Conservation (phyloP, 2,113 vertebrate genomes). For the Agelaius phoeniceus region DNA sequence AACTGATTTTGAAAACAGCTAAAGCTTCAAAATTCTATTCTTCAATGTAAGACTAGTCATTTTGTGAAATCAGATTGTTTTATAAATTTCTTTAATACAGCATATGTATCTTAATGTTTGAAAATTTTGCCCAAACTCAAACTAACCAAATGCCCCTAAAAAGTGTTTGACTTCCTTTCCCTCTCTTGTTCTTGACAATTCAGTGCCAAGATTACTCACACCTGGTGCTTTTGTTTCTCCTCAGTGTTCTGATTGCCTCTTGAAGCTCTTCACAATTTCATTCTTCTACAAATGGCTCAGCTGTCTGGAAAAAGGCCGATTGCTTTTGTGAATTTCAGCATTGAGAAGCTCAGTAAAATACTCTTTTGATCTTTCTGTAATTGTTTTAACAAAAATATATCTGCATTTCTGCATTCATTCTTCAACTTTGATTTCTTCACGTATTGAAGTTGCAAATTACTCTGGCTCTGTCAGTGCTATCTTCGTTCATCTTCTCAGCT, state of each 20-base stretch:
- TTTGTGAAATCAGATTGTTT: neutral
- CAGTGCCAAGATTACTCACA: slow-evolving; percentile 34
- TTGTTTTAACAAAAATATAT: slow-evolving; percentile 20
- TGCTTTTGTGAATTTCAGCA: slow-evolving; percentile 35
- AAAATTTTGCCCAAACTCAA: neutral
- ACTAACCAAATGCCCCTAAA: neutral
- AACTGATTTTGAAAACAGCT: neutral
- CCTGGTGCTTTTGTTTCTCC: slow-evolving; percentile 60
- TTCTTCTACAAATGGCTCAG: slow-evolving; percentile 52
- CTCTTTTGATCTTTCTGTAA: neutral
- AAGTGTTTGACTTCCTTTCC: neutral
- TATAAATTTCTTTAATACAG: neutral
- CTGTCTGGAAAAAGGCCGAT: slow-evolving; percentile 45
- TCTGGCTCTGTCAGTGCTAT: neutral
- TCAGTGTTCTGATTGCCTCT: slow-evolving; percentile 49
- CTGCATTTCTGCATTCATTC: neutral
- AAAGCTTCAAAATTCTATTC: neutral
- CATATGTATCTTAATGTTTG: neutral
- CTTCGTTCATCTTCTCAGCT: neutral
- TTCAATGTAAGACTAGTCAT: neutral
- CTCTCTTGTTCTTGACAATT: neutral
- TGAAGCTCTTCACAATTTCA: slow-evolving; percentile 45
- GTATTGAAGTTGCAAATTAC: neutral
- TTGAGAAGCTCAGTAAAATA: slow-evolving; percentile 19
- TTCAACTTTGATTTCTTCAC: neutral